These are phyloP conservation scores for Apotomis betuletana DNA, from an alignment of 2,888 invertebrate genomes.

Conservation along the genomic window DNA sequence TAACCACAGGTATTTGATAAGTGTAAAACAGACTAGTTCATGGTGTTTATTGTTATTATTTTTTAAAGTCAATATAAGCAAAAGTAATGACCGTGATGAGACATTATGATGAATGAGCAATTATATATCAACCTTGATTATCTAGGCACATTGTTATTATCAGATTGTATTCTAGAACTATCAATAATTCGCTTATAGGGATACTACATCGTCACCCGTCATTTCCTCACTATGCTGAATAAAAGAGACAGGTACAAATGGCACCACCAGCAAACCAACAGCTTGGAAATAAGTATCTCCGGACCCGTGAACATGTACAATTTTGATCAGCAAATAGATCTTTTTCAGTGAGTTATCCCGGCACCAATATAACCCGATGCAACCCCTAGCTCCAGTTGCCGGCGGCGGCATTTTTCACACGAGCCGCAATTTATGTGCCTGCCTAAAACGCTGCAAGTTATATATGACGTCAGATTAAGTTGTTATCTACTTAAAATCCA, in stretches of 20 bases:
- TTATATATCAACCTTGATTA: no score
- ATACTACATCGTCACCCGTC: no score
- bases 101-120: no score
- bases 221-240: background rate
- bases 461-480: constrained; percentile 68
- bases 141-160: no score
- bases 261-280: constrained; percentile 6
- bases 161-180: no score
- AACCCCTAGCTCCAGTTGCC: constrained; percentile 41
- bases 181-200: no score
- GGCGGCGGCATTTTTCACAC: constrained; percentile 67
- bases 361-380: constrained; percentile 5
- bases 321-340: background rate
- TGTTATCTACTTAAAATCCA: constrained; percentile 63
- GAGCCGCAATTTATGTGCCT: constrained; percentile 67
- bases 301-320: background rate
- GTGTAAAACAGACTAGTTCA: no score
- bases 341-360: background rate
- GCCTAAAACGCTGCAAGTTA: constrained; percentile 58
- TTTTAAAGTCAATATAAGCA: no score
- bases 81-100: no score
- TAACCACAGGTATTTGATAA: no score
- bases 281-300: background rate
- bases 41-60: no score
- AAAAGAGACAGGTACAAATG: constrained; percentile 2